phyloP scores from a whole-genome alignment of 1,140 invertebrate genomes.

The Halesus radiatus region DNA sequence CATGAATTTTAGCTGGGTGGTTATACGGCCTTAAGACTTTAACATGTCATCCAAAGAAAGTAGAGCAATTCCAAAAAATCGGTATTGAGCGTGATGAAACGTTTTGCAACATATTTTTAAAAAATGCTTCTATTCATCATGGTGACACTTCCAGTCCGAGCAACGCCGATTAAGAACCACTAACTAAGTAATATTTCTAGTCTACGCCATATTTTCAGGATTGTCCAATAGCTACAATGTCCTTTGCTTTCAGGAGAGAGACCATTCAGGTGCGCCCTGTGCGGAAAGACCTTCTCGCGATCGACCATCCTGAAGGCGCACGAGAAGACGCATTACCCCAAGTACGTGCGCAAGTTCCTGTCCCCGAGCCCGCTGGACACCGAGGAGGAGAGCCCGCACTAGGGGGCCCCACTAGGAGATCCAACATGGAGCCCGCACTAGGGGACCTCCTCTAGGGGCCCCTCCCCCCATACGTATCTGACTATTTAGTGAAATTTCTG shows the following conservation, averaged over 20 bases:
- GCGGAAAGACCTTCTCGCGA: conserved; percentile 90
- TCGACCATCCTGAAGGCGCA: conserved; percentile 92
- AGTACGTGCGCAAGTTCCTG: conserved; percentile 88
- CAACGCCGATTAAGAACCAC: no score
- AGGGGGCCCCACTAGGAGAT: conserved; percentile 58
- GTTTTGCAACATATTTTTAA: no score
- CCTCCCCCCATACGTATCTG: neutral
- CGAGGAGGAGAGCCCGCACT: conserved; percentile 82
- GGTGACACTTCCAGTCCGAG: no score
- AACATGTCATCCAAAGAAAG: no score
- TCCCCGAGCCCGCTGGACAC: conserved; percentile 87
- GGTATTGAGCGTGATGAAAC: no score
- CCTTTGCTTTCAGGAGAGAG: conserved; percentile 75
- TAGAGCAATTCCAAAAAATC: no score
- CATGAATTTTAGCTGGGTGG: no score
- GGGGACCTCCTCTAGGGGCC: neutral
- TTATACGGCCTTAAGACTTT: no score
- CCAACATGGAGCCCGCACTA: conserved; percentile 37
- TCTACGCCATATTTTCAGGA: neutral
- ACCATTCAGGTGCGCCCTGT: conserved; percentile 88
- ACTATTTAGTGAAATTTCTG: conserved; percentile 44
- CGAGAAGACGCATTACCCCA: conserved; percentile 92
- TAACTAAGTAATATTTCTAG: no score
- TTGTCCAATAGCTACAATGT: neutral
- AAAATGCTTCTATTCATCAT: no score